Evolutionary conservation across 2,113 vertebrate species (phyloP), one percentile per base, ranked within the genome.

Genomic region (Octodon degus): DNA sequence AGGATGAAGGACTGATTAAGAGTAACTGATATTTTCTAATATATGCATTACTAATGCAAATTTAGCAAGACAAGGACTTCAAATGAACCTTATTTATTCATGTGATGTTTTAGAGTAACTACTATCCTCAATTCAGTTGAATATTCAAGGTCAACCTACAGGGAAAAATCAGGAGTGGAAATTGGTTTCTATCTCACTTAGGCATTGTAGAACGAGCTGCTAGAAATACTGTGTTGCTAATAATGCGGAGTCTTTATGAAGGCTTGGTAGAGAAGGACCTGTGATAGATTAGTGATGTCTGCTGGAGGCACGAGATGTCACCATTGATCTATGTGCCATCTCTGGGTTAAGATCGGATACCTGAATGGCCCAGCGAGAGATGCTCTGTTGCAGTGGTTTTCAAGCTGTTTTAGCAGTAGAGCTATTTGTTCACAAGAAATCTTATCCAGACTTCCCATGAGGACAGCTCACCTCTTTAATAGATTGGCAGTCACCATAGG

Each of bases 51-150:
- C 37, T 53, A 88, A 92, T 77, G 85, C 53, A 80, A 47, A 19
- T 80, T 34, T 72, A 27, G 89, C 67, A 79, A 89, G 89, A 37
- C 67, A 86, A 88, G 90, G 47, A 55, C 32, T 90, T 63, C 65
- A 81, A 62, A 80, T 30, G 43, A 76, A 76, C n/a, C 72, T 89
- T 34, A n/a, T 77, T 89, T 92, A 88, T 62, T 37, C 65, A 86
- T 87, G 81, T 87, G 53, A 96, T 90, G 62, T 87, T 90, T 97
- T 92, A 86, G 27, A 95, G 63, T 11, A 67, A 58, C 76, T 92
- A 3, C 14, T 65, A 30, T 37, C 60, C 17, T 82, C 37, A 95
- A 27, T 50, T 91, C 65, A 63, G 53, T 24, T 53, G 40, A 86
- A 87, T 2, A 22, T 27, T 83, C 84, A 62, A 86, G 47, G 40